phyloP scores from a whole-genome alignment of 2,797 vertebrate genomes.

The Rhinella marina region DNA sequence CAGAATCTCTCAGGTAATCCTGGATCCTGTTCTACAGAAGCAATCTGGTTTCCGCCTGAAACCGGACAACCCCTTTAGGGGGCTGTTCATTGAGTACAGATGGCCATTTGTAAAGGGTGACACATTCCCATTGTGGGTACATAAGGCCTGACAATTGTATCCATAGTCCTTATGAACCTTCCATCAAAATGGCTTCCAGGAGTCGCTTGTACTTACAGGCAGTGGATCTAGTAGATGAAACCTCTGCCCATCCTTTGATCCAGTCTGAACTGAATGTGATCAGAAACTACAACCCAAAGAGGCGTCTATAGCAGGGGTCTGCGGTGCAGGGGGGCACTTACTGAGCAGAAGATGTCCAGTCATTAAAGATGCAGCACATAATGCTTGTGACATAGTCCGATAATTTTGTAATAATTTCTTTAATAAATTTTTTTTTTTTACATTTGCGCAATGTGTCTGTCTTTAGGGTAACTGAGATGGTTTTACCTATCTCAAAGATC shows the following conservation, averaged over 20 bases:
- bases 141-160: not conserved
- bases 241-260: not conserved
- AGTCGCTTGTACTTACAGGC: not conserved
- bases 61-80: too few species aligned
- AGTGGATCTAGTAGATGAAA: not conserved
- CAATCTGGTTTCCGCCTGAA: too few species aligned
- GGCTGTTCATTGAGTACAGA: too few species aligned
- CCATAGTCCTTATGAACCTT: not conserved
- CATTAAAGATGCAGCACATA: slow-evolving; percentile 24
- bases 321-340: not conserved
- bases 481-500: not conserved
- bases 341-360: not conserved
- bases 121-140: not conserved
- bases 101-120: too few species aligned
- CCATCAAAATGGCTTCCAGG: not conserved
- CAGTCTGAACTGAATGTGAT: not conserved
- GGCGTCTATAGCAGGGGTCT: not conserved
- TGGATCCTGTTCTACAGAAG: too few species aligned
- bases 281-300: not conserved
- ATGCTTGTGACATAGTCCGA: not conserved
- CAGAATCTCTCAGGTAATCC: too few species aligned
- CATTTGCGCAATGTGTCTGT: too few species aligned
- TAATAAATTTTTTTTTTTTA: slow-evolving; percentile 23
- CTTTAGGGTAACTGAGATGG: not conserved
- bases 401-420: slow-evolving; percentile 27